phyloP scores from a whole-genome alignment of 64 coral and sea anemone species.

The Dendrophyllia cribrosa region DNA sequence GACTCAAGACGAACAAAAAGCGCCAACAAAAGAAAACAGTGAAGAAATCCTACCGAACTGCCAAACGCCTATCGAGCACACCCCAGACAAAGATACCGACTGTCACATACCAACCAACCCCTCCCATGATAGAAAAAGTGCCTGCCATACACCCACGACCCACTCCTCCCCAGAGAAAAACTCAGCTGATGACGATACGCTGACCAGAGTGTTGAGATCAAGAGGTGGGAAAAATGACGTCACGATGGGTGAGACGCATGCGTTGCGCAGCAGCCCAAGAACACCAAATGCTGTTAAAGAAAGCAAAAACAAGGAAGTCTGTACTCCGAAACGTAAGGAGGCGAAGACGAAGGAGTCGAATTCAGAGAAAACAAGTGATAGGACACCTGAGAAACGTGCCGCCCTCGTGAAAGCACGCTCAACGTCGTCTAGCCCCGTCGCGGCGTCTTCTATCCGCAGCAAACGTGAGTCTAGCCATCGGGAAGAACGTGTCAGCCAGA shows the following conservation, averaged over 20 bases:
- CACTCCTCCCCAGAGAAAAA: slow-evolving; percentile 12
- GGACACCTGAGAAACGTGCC: background rate
- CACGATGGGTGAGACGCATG: background rate
- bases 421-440: background rate
- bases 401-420: background rate
- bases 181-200: background rate
- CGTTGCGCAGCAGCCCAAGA: background rate
- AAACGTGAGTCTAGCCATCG: background rate
- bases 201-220: background rate
- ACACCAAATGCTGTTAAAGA: background rate
- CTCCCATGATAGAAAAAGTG: background rate
- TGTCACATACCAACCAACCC: slow-evolving; percentile 10
- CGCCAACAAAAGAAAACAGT: background rate
- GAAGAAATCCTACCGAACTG: background rate
- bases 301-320: background rate
- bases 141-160: background rate
- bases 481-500: background rate
- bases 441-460: background rate
- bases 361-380: background rate
- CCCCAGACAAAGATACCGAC: background rate
- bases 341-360: background rate
- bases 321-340: background rate
- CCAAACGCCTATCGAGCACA: background rate
- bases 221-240: background rate
- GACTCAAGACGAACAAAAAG: background rate